Conservation (phyloP, 2,797 vertebrate species). For the Karalla daura region DNA sequence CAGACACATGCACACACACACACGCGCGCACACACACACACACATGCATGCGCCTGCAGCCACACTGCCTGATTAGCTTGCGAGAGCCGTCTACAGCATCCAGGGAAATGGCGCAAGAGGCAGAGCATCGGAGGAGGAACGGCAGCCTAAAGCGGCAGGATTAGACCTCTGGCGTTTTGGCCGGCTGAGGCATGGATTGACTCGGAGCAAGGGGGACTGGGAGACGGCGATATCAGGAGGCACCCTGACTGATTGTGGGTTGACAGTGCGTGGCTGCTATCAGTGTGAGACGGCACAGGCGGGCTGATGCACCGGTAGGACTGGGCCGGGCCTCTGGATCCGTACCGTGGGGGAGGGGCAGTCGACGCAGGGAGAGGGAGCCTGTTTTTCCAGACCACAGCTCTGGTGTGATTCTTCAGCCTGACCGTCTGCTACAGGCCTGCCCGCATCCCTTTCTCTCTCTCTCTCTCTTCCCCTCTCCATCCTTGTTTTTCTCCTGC, state of each 20-base stretch:
- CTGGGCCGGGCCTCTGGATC: conserved; percentile 81
- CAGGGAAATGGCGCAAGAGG: conserved; percentile 82
- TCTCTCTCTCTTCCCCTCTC: conserved; percentile 41
- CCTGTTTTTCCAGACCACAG: conserved; percentile 79
- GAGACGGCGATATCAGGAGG: conserved; percentile 53
- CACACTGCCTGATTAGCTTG: conserved; percentile 86
- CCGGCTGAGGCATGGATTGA: conserved; percentile 70
- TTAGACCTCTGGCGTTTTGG: conserved; percentile 68
- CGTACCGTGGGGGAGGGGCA: conserved; percentile 82
- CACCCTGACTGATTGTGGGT: conserved; percentile 53
- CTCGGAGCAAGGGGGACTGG: conserved; percentile 51
- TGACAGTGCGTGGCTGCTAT: conserved; percentile 54
- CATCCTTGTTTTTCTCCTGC: conserved; percentile 57
- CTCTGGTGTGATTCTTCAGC: conserved; percentile 72
- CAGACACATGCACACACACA: conserved; percentile 63
- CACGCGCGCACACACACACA: conserved; percentile 63
- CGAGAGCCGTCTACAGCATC: conserved; percentile 85
- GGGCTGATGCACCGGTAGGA: conserved; percentile 76
- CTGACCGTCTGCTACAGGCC: conserved; percentile 72
- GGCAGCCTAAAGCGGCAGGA: conserved; percentile 69
- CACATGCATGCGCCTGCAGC: conserved; percentile 80
- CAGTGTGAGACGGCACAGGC: conserved; percentile 56
- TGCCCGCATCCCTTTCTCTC: conserved; percentile 59
- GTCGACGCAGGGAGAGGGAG: conserved; percentile 74
- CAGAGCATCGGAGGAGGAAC: conserved; percentile 73